phyloP scores from a whole-genome alignment of 2,888 invertebrate species.

The Lamellibrachia columna region DNA sequence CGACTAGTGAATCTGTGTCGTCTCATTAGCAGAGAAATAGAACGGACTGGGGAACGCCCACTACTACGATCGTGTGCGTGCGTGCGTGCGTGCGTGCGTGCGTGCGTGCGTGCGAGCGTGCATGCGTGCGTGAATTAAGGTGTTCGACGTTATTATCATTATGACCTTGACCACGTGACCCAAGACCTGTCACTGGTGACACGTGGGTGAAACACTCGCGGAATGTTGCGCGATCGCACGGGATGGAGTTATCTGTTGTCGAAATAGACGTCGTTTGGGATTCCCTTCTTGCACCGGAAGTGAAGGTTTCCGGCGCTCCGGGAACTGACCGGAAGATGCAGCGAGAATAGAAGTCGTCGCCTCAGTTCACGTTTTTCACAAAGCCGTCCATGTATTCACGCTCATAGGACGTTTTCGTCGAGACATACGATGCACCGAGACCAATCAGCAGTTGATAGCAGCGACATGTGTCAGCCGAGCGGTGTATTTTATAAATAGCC shows the following conservation, averaged over 20 bases:
- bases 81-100: neutral
- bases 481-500: neutral
- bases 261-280: neutral
- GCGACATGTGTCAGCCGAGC: neutral
- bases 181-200: neutral
- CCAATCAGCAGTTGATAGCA: neutral
- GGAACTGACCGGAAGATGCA: neutral
- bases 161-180: neutral
- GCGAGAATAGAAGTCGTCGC: neutral
- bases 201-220: neutral
- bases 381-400: neutral
- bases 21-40: too few relatives aligned
- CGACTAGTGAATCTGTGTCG: too few relatives aligned
- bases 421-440: neutral
- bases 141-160: too few relatives aligned
- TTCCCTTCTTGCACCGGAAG: conserved; percentile 1
- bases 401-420: neutral
- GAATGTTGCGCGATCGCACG: neutral
- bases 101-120: too few relatives aligned
- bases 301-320: neutral
- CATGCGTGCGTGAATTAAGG: too few relatives aligned
- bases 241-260: neutral
- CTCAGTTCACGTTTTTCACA: neutral
- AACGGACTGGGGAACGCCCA: too few relatives aligned
- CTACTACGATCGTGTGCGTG: neutral